Percentiles rank a stretch among this genome's conserved stretches.
Evolutionary conservation across 1,140 invertebrate genomes (phyloP).

Genomic region (Sycophila sp.): DNA sequence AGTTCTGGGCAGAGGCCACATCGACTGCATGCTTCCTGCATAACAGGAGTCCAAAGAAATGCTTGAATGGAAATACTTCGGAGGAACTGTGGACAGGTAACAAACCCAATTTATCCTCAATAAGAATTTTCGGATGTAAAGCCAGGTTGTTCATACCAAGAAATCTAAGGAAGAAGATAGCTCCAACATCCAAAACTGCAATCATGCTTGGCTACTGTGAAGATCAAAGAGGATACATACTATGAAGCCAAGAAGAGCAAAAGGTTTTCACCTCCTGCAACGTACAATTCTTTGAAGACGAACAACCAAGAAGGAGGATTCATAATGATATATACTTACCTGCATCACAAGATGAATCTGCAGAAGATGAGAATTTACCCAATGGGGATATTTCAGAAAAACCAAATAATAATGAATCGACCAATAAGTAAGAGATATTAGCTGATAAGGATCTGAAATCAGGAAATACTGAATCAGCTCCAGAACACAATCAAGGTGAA

Average conservation of each 20-base stretch:
- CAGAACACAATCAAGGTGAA: too few species aligned
- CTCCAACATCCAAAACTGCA: constrained; percentile 50
- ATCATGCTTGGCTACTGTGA: constrained; percentile 59
- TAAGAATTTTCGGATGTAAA: constrained; percentile 61
- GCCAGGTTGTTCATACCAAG: constrained; percentile 57
- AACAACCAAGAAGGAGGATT: too few species aligned
- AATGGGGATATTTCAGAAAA: too few species aligned
- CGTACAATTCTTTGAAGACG: constrained; percentile 46
- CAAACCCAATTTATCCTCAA: constrained; percentile 60
- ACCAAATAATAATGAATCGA: too few species aligned
- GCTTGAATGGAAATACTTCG: constrained; percentile 58
- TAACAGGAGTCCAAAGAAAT: constrained; percentile 46
- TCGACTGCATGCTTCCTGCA: constrained; percentile 45
- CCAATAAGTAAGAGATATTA: too few species aligned
- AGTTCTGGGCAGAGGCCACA: constrained; percentile 52
- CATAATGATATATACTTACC: too few species aligned
- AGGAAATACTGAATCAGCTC: too few species aligned
- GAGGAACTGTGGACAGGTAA: constrained; percentile 57
- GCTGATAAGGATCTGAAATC: too few species aligned
- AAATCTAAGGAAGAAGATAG: constrained; percentile 54
- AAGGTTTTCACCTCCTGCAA: constrained; percentile 47
- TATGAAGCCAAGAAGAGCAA: constrained; percentile 44
- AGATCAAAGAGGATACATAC: constrained; percentile 52
- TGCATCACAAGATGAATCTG: too few species aligned
- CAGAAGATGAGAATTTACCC: too few species aligned